A percentile compares a stretch with the other conserved stretches of the same genome.
Evolutionary conservation across 1,140 invertebrate genomes (phyloP).

Genomic region (Charaxes varanes): DNA sequence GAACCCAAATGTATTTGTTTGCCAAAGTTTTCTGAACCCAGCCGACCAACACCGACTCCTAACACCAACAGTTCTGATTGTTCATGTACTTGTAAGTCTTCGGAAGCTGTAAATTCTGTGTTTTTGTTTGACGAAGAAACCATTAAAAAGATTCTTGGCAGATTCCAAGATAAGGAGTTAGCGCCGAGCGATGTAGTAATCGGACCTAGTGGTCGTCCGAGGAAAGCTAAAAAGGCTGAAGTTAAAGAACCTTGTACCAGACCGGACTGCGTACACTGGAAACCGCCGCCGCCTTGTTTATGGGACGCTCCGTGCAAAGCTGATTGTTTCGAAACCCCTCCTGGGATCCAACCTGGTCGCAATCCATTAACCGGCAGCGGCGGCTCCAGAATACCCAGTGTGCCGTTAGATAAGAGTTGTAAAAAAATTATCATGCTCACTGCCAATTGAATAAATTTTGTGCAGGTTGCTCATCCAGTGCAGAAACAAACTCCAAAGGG

Average conservation of each 20-base stretch:
- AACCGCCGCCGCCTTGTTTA: constrained; percentile 46
- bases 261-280: constrained; percentile 48
- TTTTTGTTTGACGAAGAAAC: constrained; percentile 38
- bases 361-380: constrained; percentile 29
- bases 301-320: constrained; percentile 54
- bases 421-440: constrained; percentile 33
- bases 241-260: constrained; percentile 38
- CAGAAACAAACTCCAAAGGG: constrained; percentile 1
- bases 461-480: constrained; percentile 45
- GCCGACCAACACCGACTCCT: background rate
- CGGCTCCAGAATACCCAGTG: constrained; percentile 15
- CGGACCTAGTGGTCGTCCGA: constrained; percentile 23
- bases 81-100: background rate
- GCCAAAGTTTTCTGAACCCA: constrained; percentile 1
- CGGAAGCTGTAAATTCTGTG: constrained; percentile 9
- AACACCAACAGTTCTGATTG: constrained; percentile 3
- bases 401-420: constrained; percentile 2
- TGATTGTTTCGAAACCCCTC: constrained; percentile 45
- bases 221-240: constrained; percentile 21
- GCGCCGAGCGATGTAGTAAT: constrained; percentile 16
- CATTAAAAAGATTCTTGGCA: constrained; percentile 29
- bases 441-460: constrained; percentile 29
- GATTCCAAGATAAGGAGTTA: constrained; percentile 41
- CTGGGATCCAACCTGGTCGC: constrained; percentile 35
- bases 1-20: background rate